A percentile compares a stretch with the other conserved stretches of the same genome.
phyloP scores from a whole-genome alignment of 2,888 invertebrate species.

The Mechanitis mazaeus region DNA sequence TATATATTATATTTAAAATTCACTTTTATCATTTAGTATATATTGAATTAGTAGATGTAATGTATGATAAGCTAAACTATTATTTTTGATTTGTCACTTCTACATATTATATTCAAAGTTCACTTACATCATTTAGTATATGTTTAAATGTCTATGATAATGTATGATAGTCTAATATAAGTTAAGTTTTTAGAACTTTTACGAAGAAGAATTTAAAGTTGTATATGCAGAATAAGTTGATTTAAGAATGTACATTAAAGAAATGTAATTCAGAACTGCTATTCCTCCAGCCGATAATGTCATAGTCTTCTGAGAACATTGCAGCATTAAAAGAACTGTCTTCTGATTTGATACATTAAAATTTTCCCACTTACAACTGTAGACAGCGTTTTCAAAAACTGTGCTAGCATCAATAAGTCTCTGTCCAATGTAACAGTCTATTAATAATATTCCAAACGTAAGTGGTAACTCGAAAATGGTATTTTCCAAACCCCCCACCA shows the following conservation, averaged over 20 bases:
- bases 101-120: too few species aligned
- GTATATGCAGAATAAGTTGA: conserved; percentile 51
- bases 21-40: too few species aligned
- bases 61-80: too few species aligned
- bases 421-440: conserved; percentile 50
- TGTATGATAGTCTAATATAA: too few species aligned
- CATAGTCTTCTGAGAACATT: conserved; percentile 45
- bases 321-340: conserved; percentile 38
- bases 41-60: too few species aligned
- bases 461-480: conserved; percentile 44
- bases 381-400: conserved; percentile 43
- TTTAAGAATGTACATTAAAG: conserved; percentile 43
- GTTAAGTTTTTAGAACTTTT: conserved; percentile 11
- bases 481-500: conserved; percentile 46
- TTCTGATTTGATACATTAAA: conserved; percentile 18
- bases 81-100: too few species aligned
- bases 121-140: too few species aligned
- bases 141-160: too few species aligned
- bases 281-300: conserved; percentile 48
- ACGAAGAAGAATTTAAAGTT: conserved; percentile 43
- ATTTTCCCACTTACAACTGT: conserved; percentile 35
- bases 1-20: too few species aligned
- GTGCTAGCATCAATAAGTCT: conserved; percentile 44
- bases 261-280: conserved; percentile 38
- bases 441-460: conserved; percentile 40